Conservation (phyloP, 2,888 invertebrate genomes). For the Stenotaenia linearis region DNA sequence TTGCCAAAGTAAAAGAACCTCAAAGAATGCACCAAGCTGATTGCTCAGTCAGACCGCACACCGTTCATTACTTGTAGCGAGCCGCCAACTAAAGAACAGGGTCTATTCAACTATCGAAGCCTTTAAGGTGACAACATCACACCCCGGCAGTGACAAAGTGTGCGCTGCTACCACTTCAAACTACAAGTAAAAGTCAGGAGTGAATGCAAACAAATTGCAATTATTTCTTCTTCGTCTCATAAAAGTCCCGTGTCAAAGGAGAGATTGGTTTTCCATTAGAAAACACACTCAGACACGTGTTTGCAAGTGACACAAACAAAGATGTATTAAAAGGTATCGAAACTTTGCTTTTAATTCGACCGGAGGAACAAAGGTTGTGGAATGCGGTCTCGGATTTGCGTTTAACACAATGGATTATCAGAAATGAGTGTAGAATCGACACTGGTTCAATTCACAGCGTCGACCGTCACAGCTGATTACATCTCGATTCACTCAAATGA, state of each 20-base stretch:
- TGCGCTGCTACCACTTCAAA: neutral
- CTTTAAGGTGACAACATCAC: slow-evolving; percentile 16
- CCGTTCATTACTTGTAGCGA: slow-evolving; percentile 12
- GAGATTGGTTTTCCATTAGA: neutral
- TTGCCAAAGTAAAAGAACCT: neutral
- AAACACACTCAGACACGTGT: neutral
- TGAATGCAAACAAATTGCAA: slow-evolving; percentile 26
- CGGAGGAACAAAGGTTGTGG: no score
- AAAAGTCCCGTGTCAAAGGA: neutral
- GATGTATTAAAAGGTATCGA: no score
- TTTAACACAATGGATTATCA: no score
- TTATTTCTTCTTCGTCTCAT: neutral
- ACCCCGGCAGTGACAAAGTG: neutral
- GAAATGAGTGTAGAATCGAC: no score
- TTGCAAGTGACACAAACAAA: no score
- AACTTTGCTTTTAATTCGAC: no score
- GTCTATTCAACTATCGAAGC: slow-evolving; percentile 6
- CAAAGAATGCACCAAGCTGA: slow-evolving; percentile 1
- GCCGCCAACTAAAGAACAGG: neutral
- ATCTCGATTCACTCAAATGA: no score
- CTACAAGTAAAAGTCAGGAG: neutral
- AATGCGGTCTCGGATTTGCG: no score
- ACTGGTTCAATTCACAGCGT: no score
- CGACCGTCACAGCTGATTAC: no score
- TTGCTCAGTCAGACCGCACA: slow-evolving; percentile 24